phyloP scores from a whole-genome alignment of 2,888 invertebrate species.

The Sinotaia quadrata region DNA sequence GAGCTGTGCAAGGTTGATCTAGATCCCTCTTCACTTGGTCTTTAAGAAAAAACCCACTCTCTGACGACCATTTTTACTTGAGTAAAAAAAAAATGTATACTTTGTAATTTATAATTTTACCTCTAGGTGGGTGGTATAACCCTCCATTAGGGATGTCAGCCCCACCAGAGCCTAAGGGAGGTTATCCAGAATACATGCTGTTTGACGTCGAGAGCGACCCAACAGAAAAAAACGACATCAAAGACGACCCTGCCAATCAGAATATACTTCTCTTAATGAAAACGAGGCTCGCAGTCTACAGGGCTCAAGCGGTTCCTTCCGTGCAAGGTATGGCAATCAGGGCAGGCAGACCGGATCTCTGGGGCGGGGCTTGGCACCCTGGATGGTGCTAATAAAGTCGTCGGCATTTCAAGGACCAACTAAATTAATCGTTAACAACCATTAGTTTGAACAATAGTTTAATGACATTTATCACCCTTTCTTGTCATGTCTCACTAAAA shows the following conservation, averaged over 20 bases:
- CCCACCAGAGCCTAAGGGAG: background rate
- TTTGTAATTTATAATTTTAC: too few species aligned
- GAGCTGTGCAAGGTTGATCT: too few species aligned
- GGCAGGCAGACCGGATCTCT: background rate
- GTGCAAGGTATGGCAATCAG: background rate
- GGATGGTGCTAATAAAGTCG: slow-evolving; percentile 9
- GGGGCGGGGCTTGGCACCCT: background rate
- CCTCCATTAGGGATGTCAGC: background rate
- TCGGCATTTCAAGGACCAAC: too few species aligned
- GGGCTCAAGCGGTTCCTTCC: background rate
- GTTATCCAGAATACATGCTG: slow-evolving; percentile 3
- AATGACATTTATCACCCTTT: too few species aligned
- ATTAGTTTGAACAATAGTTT: too few species aligned
- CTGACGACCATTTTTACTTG: too few species aligned
- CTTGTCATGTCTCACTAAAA: too few species aligned
- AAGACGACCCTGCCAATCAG: background rate
- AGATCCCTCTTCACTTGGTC: too few species aligned
- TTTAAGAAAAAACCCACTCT: too few species aligned
- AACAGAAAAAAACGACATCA: background rate
- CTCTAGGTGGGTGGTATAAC: slow-evolving; percentile 7
- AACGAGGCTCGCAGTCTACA: background rate
- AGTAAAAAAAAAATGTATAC: too few species aligned
- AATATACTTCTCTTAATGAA: background rate
- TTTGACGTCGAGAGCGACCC: slow-evolving; percentile 5
- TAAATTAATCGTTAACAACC: too few species aligned